Evolutionary conservation across 2,888 invertebrate genomes (phyloP).

Genomic region (Odontocerum albicorne): DNA sequence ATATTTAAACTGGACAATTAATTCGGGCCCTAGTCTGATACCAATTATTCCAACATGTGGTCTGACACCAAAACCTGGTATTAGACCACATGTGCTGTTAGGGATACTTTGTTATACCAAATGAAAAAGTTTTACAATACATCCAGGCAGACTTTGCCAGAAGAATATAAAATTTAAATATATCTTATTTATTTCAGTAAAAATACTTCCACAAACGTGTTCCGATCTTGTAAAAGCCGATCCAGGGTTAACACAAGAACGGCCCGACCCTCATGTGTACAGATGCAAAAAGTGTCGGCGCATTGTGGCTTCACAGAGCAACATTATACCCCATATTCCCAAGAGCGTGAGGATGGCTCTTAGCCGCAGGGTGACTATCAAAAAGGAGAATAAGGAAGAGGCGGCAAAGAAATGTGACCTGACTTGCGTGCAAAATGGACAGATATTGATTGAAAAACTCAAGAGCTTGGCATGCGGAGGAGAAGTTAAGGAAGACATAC

Average conservation of each 20-base stretch:
- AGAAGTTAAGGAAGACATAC: constrained; percentile 3
- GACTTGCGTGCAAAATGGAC: constrained; percentile 35
- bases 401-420: constrained; percentile 41
- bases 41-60: too few species aligned
- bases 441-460: constrained; percentile 44
- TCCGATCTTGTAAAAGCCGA: constrained; percentile 77
- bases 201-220: constrained; percentile 79
- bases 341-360: constrained; percentile 39
- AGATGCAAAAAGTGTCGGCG: constrained; percentile 81
- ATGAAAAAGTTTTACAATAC: too few species aligned
- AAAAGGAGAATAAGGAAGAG: constrained; percentile 19
- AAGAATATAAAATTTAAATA: constrained; percentile 11
- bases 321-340: constrained; percentile 72
- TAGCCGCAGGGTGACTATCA: constrained; percentile 18
- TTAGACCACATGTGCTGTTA: too few species aligned
- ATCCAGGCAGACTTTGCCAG: too few species aligned
- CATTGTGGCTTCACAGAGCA: constrained; percentile 78
- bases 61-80: too few species aligned
- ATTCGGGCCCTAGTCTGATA: too few species aligned
- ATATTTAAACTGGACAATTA: too few species aligned
- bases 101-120: too few species aligned
- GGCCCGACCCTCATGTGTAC: constrained; percentile 82
- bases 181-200: constrained; percentile 55
- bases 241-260: constrained; percentile 71
- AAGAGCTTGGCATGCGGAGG: constrained; percentile 42